Evolutionary conservation across 2,797 vertebrate genomes (phyloP), one percentile per base, ranked within the genome.

Genomic region (Nyctibius grandis): DNA sequence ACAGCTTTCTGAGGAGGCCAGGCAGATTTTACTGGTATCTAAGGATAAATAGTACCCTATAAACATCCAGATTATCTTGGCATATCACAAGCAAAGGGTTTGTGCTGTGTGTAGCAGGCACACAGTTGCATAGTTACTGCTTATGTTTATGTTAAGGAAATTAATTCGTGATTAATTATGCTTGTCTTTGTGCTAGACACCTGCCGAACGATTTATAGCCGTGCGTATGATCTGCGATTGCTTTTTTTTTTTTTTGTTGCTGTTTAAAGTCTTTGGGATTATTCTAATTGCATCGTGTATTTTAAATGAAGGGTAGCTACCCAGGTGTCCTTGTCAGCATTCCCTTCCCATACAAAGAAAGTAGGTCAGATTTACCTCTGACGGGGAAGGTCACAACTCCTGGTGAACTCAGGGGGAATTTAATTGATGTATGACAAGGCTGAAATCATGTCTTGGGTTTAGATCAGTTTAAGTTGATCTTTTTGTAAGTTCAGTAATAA

Each of bases 71-170:
- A 68, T 93, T 92, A 76, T 85, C 80, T 89, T 91, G 86, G 95
- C 92, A 72, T 96, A 96, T 96, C 89, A 91, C 88, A 96, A 91
- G 95, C 96, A 95, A 96, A 98, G 98, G 97, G 91, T 97, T 96
- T 95, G 91, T 97, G 88, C 91, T 93, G 89, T 96, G 96, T 90
- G 74, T 91, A 97, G 97, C 93, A 98, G 98, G 98, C 98, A 98
- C 57, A 86, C 87, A 72, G 76, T 95, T 89, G 60, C 54, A 48
- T 78, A 69, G 51, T 95, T 92, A 83, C 88, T 70, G 85, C 85
- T 92, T 95, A 78, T 17, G 7, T 94, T 75, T 56, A 60, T 44
- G 40, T 86, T 82, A 94, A 85, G 91, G 87, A 86, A 95, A 97
- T 93, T 90, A 96, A 96, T 94, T 93, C 95, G 42, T 85, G 74